Percentiles rank a stretch among this genome's conserved stretches.
Conservation (phyloP, 2,113 vertebrate species). For the Syngnathus floridae region DNA sequence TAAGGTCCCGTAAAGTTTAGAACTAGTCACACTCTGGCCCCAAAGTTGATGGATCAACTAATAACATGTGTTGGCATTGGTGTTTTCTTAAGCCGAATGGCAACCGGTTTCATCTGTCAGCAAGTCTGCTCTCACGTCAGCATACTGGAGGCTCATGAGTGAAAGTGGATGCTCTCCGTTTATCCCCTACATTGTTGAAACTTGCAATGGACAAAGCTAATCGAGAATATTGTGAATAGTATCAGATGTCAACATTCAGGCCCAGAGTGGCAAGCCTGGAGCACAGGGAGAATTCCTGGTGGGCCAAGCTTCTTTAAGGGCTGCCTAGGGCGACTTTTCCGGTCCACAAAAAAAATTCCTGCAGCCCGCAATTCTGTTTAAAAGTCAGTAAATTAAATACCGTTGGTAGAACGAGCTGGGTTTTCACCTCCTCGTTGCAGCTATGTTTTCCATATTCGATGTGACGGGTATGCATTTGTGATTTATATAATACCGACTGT, state of each 20-base stretch:
- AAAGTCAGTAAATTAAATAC: too few species aligned
- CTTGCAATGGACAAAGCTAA: slow-evolving; percentile 30
- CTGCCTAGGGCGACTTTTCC: too few species aligned
- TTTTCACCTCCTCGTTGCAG: too few species aligned
- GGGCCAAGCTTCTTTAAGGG: too few species aligned
- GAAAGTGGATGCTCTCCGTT: slow-evolving; percentile 36
- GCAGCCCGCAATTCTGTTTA: too few species aligned
- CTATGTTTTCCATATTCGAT: too few species aligned
- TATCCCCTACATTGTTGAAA: slow-evolving; percentile 32
- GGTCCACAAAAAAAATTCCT: too few species aligned
- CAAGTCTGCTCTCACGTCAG: slow-evolving; percentile 43
- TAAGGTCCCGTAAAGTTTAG: slow-evolving; percentile 31
- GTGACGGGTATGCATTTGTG: too few species aligned
- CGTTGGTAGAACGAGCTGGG: too few species aligned
- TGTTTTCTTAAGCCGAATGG: slow-evolving; percentile 58
- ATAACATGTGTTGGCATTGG: slow-evolving; percentile 58
- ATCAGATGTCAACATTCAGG: background rate
- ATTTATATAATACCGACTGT: too few species aligned
- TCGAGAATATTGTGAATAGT: slow-evolving; percentile 25
- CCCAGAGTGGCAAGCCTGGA: too few species aligned
- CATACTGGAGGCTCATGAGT: slow-evolving; percentile 16
- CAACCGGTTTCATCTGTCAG: slow-evolving; percentile 52
- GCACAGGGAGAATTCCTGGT: too few species aligned
- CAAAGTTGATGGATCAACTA: slow-evolving; percentile 63
- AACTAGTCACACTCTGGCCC: slow-evolving; percentile 30